These are phyloP conservation scores for Drosophila sordidula DNA, from an alignment of 2,888 invertebrate genomes.

Conservation along the genomic window DNA sequence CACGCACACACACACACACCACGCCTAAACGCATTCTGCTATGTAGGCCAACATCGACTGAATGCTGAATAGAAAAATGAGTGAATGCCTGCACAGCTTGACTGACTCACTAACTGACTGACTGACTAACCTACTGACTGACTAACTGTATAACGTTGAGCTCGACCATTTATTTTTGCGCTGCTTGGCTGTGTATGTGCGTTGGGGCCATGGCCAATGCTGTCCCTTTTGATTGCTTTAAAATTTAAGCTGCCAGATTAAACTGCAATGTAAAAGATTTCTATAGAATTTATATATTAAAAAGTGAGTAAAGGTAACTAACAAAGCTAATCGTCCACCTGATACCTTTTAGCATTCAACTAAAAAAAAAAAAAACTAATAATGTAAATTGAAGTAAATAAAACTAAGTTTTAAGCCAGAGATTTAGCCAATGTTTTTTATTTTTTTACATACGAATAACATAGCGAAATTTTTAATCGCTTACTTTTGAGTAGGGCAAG, in stretches of 20 bases:
- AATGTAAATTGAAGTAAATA: background rate
- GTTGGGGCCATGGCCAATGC: slow-evolving; percentile 46
- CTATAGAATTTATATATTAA: slow-evolving; percentile 1
- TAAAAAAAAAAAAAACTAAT: background rate
- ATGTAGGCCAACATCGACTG: slow-evolving; percentile 55
- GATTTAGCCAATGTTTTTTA: no score
- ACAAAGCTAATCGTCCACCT: background rate
- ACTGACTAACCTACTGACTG: slow-evolving; percentile 6
- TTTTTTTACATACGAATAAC: no score
- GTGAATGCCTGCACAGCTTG: slow-evolving; percentile 49
- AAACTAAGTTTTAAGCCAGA: no score
- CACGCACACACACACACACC: slow-evolving; percentile 11
- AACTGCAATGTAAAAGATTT: slow-evolving; percentile 16
- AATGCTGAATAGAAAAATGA: slow-evolving; percentile 62
- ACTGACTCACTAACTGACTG: slow-evolving; percentile 34
- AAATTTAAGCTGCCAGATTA: slow-evolving; percentile 42
- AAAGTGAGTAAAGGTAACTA: background rate
- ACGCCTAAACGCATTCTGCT: slow-evolving; percentile 42
- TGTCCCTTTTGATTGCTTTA: slow-evolving; percentile 43
- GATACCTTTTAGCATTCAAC: background rate
- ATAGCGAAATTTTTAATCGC: background rate
- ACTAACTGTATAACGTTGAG: slow-evolving; percentile 25
- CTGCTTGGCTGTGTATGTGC: slow-evolving; percentile 17
- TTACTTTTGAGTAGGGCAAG: background rate
- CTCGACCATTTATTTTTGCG: slow-evolving; percentile 40